Conservation (phyloP, 2,888 invertebrate genomes). For the Corythucha ciliata region DNA sequence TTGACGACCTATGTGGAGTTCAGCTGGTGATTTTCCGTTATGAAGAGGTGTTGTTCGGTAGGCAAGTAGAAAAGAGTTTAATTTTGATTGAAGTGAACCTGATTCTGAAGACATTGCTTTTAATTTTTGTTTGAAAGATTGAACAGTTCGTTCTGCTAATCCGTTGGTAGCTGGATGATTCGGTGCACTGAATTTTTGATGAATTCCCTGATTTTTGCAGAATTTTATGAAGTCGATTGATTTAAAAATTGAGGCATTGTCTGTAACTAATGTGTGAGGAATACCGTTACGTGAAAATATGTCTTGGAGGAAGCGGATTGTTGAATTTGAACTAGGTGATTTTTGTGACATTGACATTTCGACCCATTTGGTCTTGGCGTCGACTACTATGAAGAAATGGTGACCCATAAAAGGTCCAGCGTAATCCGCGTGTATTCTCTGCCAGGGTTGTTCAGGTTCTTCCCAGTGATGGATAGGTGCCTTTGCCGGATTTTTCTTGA, state of each 20-base stretch:
- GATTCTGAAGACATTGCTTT: background rate
- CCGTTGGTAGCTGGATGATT: too few relatives aligned
- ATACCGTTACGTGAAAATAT: constrained; percentile 18
- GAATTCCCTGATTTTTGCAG: constrained; percentile 11
- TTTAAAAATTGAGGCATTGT: constrained; percentile 26
- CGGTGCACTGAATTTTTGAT: constrained; percentile 18
- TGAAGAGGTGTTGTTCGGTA: background rate
- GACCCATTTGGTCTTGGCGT: constrained; percentile 27
- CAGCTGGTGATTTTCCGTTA: constrained; percentile 1
- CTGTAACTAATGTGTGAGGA: constrained; percentile 16
- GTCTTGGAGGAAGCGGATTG: constrained; percentile 17
- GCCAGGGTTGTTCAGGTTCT: background rate
- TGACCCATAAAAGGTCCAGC: background rate
- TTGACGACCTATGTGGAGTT: background rate
- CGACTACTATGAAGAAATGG: constrained; percentile 12
- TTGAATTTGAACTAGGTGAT: constrained; percentile 16
- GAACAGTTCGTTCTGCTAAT: background rate
- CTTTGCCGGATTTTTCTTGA: background rate
- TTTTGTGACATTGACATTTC: constrained; percentile 11
- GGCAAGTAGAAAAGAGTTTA: background rate
- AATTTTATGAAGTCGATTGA: constrained; percentile 7
- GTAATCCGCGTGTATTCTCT: background rate
- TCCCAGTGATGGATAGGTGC: background rate
- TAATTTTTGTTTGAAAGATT: background rate
- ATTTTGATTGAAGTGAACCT: background rate